Base-by-base conservation (phyloP, 2,113 vertebrate species). In the Eolophus roseicapilla region DNA sequence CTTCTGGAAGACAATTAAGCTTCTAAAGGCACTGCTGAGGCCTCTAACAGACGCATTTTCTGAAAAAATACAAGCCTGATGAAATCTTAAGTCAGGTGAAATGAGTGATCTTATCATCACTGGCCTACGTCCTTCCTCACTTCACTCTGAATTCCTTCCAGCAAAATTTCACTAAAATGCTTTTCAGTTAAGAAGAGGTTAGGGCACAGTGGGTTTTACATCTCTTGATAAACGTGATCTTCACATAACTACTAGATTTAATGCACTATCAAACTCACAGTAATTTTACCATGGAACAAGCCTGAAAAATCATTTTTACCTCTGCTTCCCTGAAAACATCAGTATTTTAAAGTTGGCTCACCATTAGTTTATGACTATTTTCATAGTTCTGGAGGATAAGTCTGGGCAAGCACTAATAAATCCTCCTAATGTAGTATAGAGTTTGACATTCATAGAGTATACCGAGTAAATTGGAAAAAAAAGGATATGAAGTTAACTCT, bases 401-500 rank as follows among this genome's bases (percentile, higher is more conserved):
- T 80, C 91, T 92, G 63, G n/a, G 60, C 63, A 91, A 92, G 93
- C 59, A 75, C 68, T 96, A 91, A 97, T 96, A 96, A 80, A 92
- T 93, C 92, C 80, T 96, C 49, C 95, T 94, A 94, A 94, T 97
- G 93, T 78, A 94, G 96, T 95, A 92, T 96, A 69, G 92, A 92
- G 68, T 95, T 97, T 96, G 92, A 84, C 82, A 87, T 97, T 98
- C 94, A 92, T 78, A 90, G 95, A 97, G 96, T 97, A 83, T 87
- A 86, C 75, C 35, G 78, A 92, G 47, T 86, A 93, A 89, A 95
- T 6, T 90, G 95, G 79, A 35, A 92, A 97, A 79, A 97, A 87
- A 96, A 90, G 67, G 35, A 96, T 96, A 93, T 94, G 91, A 97
- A 98, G 97, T 97, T 98, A 97, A 97, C 96, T 98, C 97, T 98